Evolutionary conservation across 2,797 vertebrate genomes (phyloP), one percentile per base, ranked within the genome.

Genomic region (Sebastolobus alascanus): DNA sequence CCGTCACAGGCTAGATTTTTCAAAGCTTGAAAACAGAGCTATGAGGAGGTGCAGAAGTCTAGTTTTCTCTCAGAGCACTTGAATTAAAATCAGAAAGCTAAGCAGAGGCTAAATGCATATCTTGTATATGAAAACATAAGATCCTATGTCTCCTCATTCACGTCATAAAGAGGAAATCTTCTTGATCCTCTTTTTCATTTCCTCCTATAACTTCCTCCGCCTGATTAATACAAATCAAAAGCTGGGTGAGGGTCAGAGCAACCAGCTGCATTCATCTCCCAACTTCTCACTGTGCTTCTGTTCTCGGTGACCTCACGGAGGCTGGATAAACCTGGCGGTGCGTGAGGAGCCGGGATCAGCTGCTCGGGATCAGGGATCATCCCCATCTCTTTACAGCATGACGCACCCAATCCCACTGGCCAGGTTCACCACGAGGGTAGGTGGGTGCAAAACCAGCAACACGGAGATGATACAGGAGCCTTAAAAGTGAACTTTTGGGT

Each of bases 341-440:
- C 89, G 77, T 91, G 92, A 90, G 90, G 92, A 89, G 80, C 86
- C 4, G 0, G 89, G 92, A 94, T 93, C 90, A 93, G 88, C 88
- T 76, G 82, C 77, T 88, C 20, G 10, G 86, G 90, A 92, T 92
- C 91, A 93, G 88, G 89, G 90, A 92, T 94, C 93, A 93, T 90
- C 90, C 77, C 82, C 87, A 83, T 91, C 83, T 89, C 87, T 92
- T 93, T 89, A 91, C 85, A 90, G 88, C 84, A 20, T 92, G 92
- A 95, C 87, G 86, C 84, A 91, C 12, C 84, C 88, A 81, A 61
- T 82, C 88, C 80, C 83, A 79, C 68, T 73, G 27, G 73, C 22
- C 72, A 86, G 82, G 79, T 87, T 87, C 79, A 79, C 18, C 59
- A 9, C 9, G 46, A 43, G 56, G 72, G 38, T 27, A 46, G 43